Evolutionary conservation across 92 coral and sea anemone species (phyloP).

Genomic region (Zoanthus sociatus): DNA sequence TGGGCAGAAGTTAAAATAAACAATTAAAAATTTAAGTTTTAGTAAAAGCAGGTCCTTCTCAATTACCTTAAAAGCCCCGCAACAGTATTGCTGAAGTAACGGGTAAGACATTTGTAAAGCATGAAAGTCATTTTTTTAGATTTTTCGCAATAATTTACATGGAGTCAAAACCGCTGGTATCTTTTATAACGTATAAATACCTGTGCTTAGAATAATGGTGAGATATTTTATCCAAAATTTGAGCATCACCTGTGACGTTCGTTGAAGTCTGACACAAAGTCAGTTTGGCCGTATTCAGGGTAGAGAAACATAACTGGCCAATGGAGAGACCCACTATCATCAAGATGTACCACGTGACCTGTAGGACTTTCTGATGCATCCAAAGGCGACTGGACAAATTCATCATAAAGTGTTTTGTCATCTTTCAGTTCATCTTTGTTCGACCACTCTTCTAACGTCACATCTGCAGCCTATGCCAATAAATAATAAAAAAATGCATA

Average conservation of each 20-base stretch:
- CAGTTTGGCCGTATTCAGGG: slow-evolving; percentile 91
- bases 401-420: slow-evolving; percentile 53
- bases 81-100: too few species aligned
- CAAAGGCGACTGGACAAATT: slow-evolving; percentile 40
- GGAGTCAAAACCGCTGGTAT: too few species aligned
- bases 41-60: too few species aligned
- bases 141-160: too few species aligned
- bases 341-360: slow-evolving; percentile 76
- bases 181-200: too few species aligned
- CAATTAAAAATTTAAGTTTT: too few species aligned
- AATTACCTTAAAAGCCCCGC: too few species aligned
- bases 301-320: slow-evolving; percentile 96
- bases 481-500: neutral
- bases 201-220: neutral
- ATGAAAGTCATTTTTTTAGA: too few species aligned
- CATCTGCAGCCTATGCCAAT: slow-evolving; percentile 60
- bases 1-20: too few species aligned
- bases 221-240: neutral
- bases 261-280: slow-evolving; percentile 88
- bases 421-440: slow-evolving; percentile 24
- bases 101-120: too few species aligned
- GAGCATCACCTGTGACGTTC: slow-evolving; percentile 80
- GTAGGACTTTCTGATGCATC: slow-evolving; percentile 68
- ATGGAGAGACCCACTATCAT: slow-evolving; percentile 68
- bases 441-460: slow-evolving; percentile 45